These are phyloP conservation scores for Elephas maximus DNA, from an alignment of 2,113 vertebrate genomes.

Conservation along the genomic window DNA sequence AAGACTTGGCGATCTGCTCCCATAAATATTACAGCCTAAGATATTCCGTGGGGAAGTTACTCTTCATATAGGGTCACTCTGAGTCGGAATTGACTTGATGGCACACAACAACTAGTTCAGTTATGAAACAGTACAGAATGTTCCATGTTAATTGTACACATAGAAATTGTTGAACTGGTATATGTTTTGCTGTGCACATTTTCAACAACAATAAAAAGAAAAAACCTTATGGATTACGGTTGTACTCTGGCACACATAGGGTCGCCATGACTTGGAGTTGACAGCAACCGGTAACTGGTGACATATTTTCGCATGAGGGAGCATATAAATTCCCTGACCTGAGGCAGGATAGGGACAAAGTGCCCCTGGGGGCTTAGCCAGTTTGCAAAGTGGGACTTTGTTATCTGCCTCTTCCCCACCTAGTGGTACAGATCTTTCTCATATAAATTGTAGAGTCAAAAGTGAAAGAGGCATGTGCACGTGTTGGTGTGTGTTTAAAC, in stretches of 20 bases:
- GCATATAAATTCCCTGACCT: background rate
- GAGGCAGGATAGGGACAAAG: too few species aligned
- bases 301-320: rapidly evolving
- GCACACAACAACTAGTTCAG: background rate
- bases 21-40: background rate
- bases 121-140: too few species aligned
- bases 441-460: background rate
- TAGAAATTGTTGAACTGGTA: too few species aligned
- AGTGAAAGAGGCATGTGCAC: background rate
- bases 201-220: background rate
- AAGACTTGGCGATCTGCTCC: background rate
- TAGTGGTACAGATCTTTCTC: background rate
- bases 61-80: background rate
- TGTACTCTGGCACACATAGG: background rate
- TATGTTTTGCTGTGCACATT: background rate
- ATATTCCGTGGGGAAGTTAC: background rate
- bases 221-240: background rate
- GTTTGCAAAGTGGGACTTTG: background rate
- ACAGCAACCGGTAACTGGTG: rapidly evolving
- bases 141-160: too few species aligned
- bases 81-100: background rate
- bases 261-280: background rate
- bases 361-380: rapidly evolving
- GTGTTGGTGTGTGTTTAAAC: background rate
- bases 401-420: background rate